Percentiles rank a stretch among this genome's conserved stretches.
Conservation (phyloP, 2,888 invertebrate species). For the Xestia c-nigrum region DNA sequence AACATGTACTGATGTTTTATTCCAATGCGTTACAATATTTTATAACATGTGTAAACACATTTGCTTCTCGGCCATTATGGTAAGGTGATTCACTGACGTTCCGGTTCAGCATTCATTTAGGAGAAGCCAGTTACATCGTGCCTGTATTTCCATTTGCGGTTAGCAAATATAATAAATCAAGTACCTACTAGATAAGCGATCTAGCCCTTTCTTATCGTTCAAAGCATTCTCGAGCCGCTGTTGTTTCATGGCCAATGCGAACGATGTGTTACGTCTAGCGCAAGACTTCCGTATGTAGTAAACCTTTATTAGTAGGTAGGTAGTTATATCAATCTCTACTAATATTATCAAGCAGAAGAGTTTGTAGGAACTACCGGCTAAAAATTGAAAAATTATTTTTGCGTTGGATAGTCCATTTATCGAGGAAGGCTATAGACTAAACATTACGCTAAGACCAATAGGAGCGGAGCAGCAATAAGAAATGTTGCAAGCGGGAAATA, state of each 20-base stretch:
- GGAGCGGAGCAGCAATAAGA: too few relatives aligned
- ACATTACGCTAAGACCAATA: too few relatives aligned
- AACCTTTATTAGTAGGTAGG: neutral
- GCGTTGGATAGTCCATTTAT: too few relatives aligned
- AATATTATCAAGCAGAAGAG: too few relatives aligned
- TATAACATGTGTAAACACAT: conserved; percentile 37
- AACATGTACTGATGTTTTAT: conserved; percentile 47
- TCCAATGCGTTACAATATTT: conserved; percentile 44
- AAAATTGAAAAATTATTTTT: too few relatives aligned
- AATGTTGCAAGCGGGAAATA: too few relatives aligned
- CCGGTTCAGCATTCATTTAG: conserved; percentile 22
- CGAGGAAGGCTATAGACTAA: too few relatives aligned
- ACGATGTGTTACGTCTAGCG: conserved; percentile 3
- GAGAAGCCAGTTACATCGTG: conserved; percentile 33
- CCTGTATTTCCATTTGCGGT: conserved; percentile 38
- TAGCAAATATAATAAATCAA: conserved; percentile 49
- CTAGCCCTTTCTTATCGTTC: conserved; percentile 36
- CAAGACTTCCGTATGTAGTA: conserved; percentile 27
- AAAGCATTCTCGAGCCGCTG: conserved; percentile 28
- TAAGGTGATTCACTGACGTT: conserved; percentile 25
- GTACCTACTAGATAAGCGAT: conserved; percentile 45
- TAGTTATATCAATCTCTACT: neutral
- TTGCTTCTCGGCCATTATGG: conserved; percentile 1
- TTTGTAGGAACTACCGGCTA: too few relatives aligned
- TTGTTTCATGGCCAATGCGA: conserved; percentile 54